A percentile compares a stretch with the other conserved stretches of the same genome.
phyloP scores from a whole-genome alignment of 2,113 vertebrate genomes.

The Sander vitreus region DNA sequence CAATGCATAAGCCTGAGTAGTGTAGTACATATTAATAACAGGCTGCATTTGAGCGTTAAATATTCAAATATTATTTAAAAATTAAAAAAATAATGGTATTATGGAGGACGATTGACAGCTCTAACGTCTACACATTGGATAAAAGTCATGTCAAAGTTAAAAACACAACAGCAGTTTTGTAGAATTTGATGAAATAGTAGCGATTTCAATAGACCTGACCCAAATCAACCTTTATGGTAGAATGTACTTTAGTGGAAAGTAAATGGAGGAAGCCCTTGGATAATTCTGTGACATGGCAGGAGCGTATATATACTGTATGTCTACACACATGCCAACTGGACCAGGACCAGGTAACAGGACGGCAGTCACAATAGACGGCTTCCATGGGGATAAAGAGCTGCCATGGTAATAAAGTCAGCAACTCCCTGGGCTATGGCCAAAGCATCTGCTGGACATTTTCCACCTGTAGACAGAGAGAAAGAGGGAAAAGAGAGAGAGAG shows the following conservation, averaged over 20 bases:
- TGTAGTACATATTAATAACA: no score
- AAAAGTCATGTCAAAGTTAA: background rate
- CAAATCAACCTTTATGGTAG: background rate
- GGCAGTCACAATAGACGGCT: slow-evolving; percentile 6
- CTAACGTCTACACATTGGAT: no score
- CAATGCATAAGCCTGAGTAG: no score
- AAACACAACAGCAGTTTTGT: background rate
- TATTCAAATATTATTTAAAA: no score
- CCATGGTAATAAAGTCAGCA: slow-evolving; percentile 43
- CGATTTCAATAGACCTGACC: background rate
- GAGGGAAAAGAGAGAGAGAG: background rate
- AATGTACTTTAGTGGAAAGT: background rate
- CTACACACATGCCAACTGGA: slow-evolving; percentile 32
- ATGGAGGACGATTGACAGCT: no score
- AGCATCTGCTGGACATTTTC: slow-evolving; percentile 54
- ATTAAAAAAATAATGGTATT: no score
- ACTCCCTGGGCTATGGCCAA: slow-evolving; percentile 37
- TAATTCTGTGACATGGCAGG: background rate
- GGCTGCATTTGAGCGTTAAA: no score
- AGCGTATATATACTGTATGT: slow-evolving; percentile 18
- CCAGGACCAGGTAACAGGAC: slow-evolving; percentile 32
- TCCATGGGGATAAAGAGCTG: slow-evolving; percentile 50
- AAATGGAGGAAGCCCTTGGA: slow-evolving; percentile 9
- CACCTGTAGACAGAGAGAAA: slow-evolving; percentile 44
- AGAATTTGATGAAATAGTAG: background rate